phyloP scores from a whole-genome alignment of 2,113 vertebrate genomes.

The Embiotoca jacksoni region DNA sequence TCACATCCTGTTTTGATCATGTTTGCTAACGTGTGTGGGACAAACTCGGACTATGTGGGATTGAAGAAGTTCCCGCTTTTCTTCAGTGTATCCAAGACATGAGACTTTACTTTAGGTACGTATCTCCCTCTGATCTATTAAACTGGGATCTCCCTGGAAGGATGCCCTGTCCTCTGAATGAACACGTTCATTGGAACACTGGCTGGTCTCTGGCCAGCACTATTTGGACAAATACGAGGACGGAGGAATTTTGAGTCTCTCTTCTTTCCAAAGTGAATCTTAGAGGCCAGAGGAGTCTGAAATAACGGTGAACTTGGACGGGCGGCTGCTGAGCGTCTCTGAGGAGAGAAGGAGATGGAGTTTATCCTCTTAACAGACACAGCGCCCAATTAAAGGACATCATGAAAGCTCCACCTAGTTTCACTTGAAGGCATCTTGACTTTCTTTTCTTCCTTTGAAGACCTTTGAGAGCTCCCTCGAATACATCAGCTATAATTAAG shows the following conservation, averaged over 20 bases:
- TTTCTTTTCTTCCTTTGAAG: constrained; percentile 59
- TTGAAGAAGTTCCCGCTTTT: constrained; percentile 23
- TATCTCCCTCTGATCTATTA: constrained; percentile 71
- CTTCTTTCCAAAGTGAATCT: constrained; percentile 53
- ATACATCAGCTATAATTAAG: constrained; percentile 74
- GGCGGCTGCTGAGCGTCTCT: constrained; percentile 52
- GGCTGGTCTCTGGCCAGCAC: constrained; percentile 67
- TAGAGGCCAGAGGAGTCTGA: constrained; percentile 53
- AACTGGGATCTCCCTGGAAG: constrained; percentile 75
- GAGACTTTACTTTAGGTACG: constrained; percentile 58
- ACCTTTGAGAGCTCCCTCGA: constrained; percentile 69
- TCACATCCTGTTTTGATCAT: constrained; percentile 1
- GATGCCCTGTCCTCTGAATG: constrained; percentile 75
- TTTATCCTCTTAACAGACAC: constrained; percentile 67
- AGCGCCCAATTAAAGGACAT: constrained; percentile 70
- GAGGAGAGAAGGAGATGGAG: constrained; percentile 51
- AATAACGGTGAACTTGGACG: constrained; percentile 72
- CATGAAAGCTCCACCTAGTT: constrained; percentile 65
- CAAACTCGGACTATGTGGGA: neutral
- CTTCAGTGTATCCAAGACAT: constrained; percentile 55
- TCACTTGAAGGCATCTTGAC: constrained; percentile 60
- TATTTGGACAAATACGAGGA: constrained; percentile 77
- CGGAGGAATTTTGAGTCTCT: constrained; percentile 72
- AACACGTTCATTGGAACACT: constrained; percentile 72
- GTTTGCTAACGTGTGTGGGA: constrained; percentile 16